phyloP scores from a whole-genome alignment of 2,797 vertebrate species.

The Lutjanus argentimaculatus region DNA sequence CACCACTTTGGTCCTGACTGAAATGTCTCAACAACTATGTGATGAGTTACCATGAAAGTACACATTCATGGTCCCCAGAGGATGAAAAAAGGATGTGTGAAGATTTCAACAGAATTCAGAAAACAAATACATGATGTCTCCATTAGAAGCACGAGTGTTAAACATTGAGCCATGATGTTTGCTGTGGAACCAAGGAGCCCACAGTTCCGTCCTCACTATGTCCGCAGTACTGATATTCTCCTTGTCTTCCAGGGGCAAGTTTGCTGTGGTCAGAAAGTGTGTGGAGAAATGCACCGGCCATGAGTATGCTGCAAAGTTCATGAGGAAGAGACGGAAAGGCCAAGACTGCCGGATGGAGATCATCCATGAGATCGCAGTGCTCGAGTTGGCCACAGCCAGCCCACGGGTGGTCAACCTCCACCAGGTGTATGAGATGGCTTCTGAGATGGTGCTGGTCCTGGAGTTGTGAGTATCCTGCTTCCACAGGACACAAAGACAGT shows the following conservation, averaged over 20 bases:
- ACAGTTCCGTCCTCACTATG: neutral
- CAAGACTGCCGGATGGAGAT: slow-evolving; percentile 93
- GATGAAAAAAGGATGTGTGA: too few species aligned
- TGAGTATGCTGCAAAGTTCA: slow-evolving; percentile 95
- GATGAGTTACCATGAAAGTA: too few species aligned
- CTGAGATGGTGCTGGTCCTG: slow-evolving; percentile 94
- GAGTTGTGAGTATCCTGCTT: slow-evolving; percentile 91
- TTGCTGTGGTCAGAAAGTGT: slow-evolving; percentile 95
- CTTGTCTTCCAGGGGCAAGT: slow-evolving; percentile 89
- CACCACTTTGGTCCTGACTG: too few species aligned
- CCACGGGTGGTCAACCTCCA: slow-evolving; percentile 91
- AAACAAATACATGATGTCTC: too few species aligned
- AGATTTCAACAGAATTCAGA: too few species aligned
- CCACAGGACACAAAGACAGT: neutral
- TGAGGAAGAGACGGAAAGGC: slow-evolving; percentile 96
- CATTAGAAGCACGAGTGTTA: too few species aligned
- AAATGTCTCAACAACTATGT: too few species aligned
- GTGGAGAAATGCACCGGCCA: slow-evolving; percentile 90
- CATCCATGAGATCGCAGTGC: slow-evolving; percentile 93
- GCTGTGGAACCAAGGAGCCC: neutral
- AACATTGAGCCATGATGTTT: too few species aligned
- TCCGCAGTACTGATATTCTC: neutral
- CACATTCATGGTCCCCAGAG: neutral
- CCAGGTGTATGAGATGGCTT: slow-evolving; percentile 92
- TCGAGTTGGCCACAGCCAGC: slow-evolving; percentile 90